These are phyloP conservation scores for Pammene fasciana DNA, from an alignment of 2,888 invertebrate genomes.

Conservation along the genomic window DNA sequence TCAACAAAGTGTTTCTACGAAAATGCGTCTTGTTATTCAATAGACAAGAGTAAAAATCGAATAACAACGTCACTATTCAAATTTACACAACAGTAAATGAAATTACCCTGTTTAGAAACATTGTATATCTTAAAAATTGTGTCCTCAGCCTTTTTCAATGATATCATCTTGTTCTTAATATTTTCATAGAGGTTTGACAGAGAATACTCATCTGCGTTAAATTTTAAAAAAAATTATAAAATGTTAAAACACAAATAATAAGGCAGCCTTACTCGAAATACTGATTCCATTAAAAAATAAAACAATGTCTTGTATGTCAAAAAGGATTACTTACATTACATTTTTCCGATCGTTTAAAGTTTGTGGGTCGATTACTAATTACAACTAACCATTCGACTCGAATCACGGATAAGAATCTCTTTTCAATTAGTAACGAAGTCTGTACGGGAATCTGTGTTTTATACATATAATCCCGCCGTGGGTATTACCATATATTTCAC, in stretches of 20 bases:
- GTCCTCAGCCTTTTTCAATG: slow-evolving; percentile 82
- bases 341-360: neutral
- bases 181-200: slow-evolving; percentile 57
- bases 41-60: slow-evolving; percentile 71
- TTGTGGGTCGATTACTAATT: too few species aligned
- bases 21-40: slow-evolving; percentile 55
- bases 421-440: neutral
- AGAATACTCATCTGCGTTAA: slow-evolving; percentile 49
- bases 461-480: too few species aligned
- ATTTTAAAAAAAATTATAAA: slow-evolving; percentile 26
- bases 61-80: slow-evolving; percentile 70
- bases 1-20: slow-evolving; percentile 51
- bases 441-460: too few species aligned
- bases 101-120: slow-evolving; percentile 82
- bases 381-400: neutral
- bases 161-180: slow-evolving; percentile 71
- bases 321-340: slow-evolving; percentile 17
- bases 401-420: neutral
- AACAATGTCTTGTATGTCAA: neutral
- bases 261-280: slow-evolving; percentile 13
- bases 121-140: slow-evolving; percentile 82
- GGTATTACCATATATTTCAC: too few species aligned
- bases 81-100: slow-evolving; percentile 78
- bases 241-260: slow-evolving; percentile 17
- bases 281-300: slow-evolving; percentile 4